Evolutionary conservation across 2,888 invertebrate genomes (phyloP).

Genomic region (Allacma fusca): DNA sequence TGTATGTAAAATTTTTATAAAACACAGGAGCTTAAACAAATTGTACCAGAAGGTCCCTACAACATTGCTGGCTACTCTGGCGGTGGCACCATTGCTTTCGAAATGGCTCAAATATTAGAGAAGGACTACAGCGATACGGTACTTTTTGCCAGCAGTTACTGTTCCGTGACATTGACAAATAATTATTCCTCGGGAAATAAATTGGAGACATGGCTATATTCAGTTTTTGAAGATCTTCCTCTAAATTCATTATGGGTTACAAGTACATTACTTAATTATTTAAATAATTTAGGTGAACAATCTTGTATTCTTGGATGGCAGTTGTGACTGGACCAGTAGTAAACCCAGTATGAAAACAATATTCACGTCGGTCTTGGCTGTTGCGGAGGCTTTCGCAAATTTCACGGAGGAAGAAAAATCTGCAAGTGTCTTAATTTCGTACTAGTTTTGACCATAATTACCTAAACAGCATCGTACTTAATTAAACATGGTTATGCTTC

Average conservation of each 20-base stretch:
- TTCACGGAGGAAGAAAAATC: background rate
- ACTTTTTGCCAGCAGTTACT: too few species aligned
- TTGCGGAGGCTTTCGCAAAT: background rate
- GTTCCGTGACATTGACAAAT: too few species aligned
- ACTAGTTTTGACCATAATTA: too few species aligned
- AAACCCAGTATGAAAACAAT: conserved; percentile 5
- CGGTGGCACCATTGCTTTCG: conserved; percentile 28
- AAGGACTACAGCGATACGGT: conserved; percentile 20
- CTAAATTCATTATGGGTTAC: too few species aligned
- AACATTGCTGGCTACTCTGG: conserved; percentile 39
- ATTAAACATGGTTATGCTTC: background rate
- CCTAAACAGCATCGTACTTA: too few species aligned
- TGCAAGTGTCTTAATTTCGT: too few species aligned
- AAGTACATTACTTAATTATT: too few species aligned
- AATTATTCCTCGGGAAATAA: too few species aligned
- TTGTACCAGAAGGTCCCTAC: conserved; percentile 43
- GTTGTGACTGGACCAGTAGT: conserved; percentile 19
- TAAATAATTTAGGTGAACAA: too few species aligned
- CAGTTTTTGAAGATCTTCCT: too few species aligned
- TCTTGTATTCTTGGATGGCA: conserved; percentile 34
- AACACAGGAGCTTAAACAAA: conserved; percentile 40
- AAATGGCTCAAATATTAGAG: conserved; percentile 38
- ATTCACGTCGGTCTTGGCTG: background rate
- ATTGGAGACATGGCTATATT: too few species aligned
- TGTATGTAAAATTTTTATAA: too few species aligned